Conservation (phyloP, 2,888 invertebrate species). For the Coenonympha arcania region DNA sequence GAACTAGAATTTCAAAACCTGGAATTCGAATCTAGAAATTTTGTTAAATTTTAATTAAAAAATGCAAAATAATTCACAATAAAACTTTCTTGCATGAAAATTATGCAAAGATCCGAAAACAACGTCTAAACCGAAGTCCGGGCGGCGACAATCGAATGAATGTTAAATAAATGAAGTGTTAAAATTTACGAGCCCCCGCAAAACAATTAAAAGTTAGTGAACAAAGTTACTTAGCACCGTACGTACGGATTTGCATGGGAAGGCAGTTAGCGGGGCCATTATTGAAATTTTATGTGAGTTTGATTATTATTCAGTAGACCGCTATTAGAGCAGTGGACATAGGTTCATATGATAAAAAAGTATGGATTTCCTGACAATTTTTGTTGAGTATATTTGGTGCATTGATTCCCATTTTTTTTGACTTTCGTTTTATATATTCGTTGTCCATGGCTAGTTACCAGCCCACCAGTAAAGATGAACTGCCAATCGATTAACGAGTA, state of each 20-base stretch:
- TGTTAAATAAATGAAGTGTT: conserved; percentile 34
- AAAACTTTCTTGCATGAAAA: no score
- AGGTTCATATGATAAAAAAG: conserved; percentile 39
- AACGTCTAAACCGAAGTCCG: background rate
- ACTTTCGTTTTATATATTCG: no score
- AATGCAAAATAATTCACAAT: no score
- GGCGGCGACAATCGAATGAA: conserved; percentile 6
- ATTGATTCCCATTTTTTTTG: no score
- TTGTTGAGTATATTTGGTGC: no score
- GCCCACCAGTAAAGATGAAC: no score
- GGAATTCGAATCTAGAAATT: no score
- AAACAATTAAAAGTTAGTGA: conserved; percentile 47
- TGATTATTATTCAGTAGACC: conserved; percentile 74
- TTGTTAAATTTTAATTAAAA: background rate
- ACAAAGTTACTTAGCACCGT: conserved; percentile 29
- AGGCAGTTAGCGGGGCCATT: conserved; percentile 61
- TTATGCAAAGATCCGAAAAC: background rate
- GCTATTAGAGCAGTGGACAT: conserved; percentile 69
- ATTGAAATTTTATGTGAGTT: conserved; percentile 74
- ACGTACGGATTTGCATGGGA: conserved; percentile 55
- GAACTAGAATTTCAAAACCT: no score
- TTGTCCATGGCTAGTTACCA: no score
- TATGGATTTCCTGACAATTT: no score
- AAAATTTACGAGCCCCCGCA: conserved; percentile 22
- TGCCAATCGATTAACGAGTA: no score